These are phyloP conservation scores for Chalcis sispes DNA, from an alignment of 2,888 invertebrate genomes.

Conservation along the genomic window DNA sequence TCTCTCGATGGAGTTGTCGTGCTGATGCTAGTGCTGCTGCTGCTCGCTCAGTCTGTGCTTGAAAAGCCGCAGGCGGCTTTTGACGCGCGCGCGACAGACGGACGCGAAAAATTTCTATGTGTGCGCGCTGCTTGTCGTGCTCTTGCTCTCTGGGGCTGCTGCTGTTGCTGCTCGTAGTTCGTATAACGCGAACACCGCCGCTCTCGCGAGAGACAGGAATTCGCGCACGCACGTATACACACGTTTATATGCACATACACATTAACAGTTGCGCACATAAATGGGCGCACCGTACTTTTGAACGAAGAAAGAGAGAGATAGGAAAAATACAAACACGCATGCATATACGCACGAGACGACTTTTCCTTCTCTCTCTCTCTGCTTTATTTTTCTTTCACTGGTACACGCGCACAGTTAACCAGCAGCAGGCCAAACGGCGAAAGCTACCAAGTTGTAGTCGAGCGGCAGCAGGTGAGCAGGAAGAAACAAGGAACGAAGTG, in stretches of 20 bases:
- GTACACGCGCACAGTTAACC: too few relatives aligned
- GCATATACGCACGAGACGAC: background rate
- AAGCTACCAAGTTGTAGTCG: background rate
- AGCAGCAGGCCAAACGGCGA: too few relatives aligned
- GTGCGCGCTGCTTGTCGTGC: too few relatives aligned
- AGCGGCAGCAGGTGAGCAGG: slow-evolving; percentile 1
- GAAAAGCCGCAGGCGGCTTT: slow-evolving; percentile 31
- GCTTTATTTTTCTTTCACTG: slow-evolving; percentile 16
- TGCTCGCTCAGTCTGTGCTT: background rate
- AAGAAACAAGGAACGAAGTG: background rate
- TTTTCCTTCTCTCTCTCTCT: slow-evolving; percentile 18
- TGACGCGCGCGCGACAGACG: slow-evolving; percentile 38
- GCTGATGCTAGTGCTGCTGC: background rate
- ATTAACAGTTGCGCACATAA: background rate
- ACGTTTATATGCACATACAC: background rate
- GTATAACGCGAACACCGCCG: slow-evolving; percentile 41
- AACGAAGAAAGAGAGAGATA: slow-evolving; percentile 22
- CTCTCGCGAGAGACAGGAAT: slow-evolving; percentile 56
- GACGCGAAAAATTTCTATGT: slow-evolving; percentile 33
- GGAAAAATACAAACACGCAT: slow-evolving; percentile 20
- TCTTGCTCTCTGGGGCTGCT: too few relatives aligned
- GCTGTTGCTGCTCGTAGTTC: too few relatives aligned
- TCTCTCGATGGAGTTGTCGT: background rate
- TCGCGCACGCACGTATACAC: slow-evolving; percentile 33
- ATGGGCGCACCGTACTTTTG: too few relatives aligned